Evolutionary conservation across 1,140 invertebrate genomes (phyloP), one percentile per base, ranked within the genome.

Genomic region (Aphaenogaster floridana): DNA sequence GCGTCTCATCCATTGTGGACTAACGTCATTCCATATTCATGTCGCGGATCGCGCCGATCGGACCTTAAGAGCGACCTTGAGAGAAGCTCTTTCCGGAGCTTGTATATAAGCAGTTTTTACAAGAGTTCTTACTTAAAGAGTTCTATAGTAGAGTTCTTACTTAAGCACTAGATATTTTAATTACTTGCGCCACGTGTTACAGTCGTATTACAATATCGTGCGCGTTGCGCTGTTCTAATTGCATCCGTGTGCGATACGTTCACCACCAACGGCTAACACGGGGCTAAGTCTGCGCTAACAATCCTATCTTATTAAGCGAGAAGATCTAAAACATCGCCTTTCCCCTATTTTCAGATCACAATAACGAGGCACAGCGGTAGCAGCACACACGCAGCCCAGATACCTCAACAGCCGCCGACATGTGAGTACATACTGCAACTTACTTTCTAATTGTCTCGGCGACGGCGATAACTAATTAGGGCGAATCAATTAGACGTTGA

Each of bases 261-360:
- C 79, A 36, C 66, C 36, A 54, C 15, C 42, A n/a, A 21, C 68
- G 80, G n/a, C 54, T 28, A 50, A 84, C 69, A 85, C 21, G 8
- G 9, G 36, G 42, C 54, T 17, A 77, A 77, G 83, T 86, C 63
- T 52, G 36, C 76, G 63, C 59, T 66, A 66, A 86, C 84, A 84
- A 84, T 84, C 17, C 54, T 84, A 84, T 84, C 80, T 84, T 74
- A 63, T 74, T 84, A 84, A 76, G 80, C 80, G 69, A 84, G 57
- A 68, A 48, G 54, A 90, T 90, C 74, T 89, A 87, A 91, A 50
- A 77, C 81, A 81, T 76, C 34, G 39, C 45, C 68, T 52, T 92
- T 93, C 68, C 52, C 90, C 45, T 90, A 66, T 92, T 94, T 94
- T 76, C 91, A 95, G 94, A 92, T 95, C 86, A 94, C 93, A 93